A percentile compares a stretch with the other conserved stretches of the same genome.
Conservation (phyloP, 2,797 vertebrate species). For the Hydrolagus colliei region DNA sequence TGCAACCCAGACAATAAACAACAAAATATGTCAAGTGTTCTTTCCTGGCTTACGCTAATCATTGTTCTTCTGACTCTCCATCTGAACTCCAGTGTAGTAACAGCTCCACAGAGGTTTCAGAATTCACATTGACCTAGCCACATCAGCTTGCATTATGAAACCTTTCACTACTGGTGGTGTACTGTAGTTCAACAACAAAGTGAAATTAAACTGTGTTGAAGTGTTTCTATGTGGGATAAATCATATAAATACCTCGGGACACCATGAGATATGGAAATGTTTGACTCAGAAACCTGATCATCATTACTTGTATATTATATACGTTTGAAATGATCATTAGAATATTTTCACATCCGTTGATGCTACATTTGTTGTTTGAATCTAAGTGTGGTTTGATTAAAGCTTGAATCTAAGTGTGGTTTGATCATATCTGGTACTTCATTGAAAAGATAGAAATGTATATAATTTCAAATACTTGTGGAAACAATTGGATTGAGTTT, state of each 20-base stretch:
- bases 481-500: conserved; percentile 32
- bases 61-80: too few relatives aligned
- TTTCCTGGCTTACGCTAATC: background rate
- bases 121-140: too few relatives aligned
- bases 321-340: background rate
- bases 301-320: background rate
- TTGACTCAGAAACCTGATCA: background rate
- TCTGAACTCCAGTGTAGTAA: background rate
- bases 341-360: background rate
- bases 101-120: background rate
- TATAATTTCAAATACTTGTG: background rate
- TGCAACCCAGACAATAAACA: too few relatives aligned
- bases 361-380: too few relatives aligned
- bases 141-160: background rate
- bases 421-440: background rate
- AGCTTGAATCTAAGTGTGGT: background rate
- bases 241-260: background rate
- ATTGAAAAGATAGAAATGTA: too few relatives aligned
- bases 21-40: background rate
- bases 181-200: background rate
- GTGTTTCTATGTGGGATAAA: background rate
- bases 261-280: background rate
- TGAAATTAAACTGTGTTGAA: background rate
- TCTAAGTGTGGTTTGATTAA: background rate
- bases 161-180: background rate